Evolutionary conservation across 2,888 invertebrate species (phyloP).

Genomic region (Thyatira batis): DNA sequence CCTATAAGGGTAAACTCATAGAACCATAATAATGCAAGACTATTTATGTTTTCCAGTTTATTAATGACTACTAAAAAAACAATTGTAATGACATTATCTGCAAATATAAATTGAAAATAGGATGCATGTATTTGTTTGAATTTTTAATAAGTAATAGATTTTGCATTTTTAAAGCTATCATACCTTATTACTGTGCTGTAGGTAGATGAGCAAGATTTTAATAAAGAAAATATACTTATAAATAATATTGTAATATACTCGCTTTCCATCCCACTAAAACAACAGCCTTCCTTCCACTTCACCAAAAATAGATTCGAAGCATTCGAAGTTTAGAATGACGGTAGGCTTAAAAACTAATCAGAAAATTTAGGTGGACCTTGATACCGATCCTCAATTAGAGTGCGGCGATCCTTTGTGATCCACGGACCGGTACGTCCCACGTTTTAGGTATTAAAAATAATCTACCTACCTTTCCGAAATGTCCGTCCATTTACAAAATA

Average conservation of each 20-base stretch:
- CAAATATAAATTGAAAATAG: no score
- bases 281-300: conserved; percentile 7
- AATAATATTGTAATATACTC: neutral
- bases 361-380: conserved; percentile 36
- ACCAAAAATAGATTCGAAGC: conserved; percentile 4
- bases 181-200: no score
- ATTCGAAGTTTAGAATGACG: conserved; percentile 23
- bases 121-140: no score
- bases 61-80: no score
- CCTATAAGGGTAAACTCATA: neutral
- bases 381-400: conserved; percentile 52
- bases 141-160: no score
- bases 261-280: conserved; percentile 1
- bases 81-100: no score
- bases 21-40: neutral
- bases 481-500: neutral
- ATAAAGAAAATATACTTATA: no score
- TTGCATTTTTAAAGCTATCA: no score
- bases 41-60: no score
- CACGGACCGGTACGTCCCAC: conserved; percentile 28
- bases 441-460: conserved; percentile 36
- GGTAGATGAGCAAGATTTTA: no score
- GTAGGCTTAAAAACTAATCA: conserved; percentile 49
- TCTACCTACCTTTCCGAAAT: neutral
- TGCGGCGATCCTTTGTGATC: conserved; percentile 38